These are phyloP conservation scores for Sisor rabdophorus DNA, from an alignment of 2,113 vertebrate genomes.

Conservation along the genomic window DNA sequence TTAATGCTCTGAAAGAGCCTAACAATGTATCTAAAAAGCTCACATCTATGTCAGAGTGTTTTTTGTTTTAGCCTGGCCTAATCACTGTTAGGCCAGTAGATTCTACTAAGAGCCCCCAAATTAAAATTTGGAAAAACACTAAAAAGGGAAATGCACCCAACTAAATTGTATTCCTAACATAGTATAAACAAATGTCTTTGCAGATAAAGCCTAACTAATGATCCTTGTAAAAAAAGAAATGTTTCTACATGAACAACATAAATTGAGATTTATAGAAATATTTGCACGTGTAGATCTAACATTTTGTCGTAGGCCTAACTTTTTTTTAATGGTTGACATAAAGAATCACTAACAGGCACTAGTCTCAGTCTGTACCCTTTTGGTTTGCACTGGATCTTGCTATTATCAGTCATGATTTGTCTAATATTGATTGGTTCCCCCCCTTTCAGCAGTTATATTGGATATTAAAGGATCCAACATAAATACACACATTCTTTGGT, in stretches of 20 bases:
- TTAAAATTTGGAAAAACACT: too few relatives aligned
- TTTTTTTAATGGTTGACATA: too few relatives aligned
- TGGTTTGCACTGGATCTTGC: not conserved
- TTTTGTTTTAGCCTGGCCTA: not conserved
- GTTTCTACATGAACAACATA: not conserved
- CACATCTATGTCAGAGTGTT: not conserved
- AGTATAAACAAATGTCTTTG: not conserved
- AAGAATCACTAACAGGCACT: not conserved
- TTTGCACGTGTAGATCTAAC: not conserved
- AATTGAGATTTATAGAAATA: not conserved
- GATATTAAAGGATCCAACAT: not conserved
- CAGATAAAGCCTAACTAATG: not conserved
- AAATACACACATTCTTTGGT: not conserved
- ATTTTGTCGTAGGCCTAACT: not conserved
- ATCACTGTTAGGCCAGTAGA: not conserved
- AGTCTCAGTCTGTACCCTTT: not conserved
- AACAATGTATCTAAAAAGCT: not conserved
- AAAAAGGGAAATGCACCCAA: not conserved
- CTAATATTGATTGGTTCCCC: not conserved
- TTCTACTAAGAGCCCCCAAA: not conserved
- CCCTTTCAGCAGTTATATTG: not conserved
- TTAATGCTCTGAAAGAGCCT: slow-evolving; percentile 3
- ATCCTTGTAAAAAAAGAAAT: not conserved
- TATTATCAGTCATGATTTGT: not conserved
- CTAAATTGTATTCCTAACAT: not conserved